These are phyloP conservation scores for Mactra quadrangularis DNA, from an alignment of 1,140 invertebrate genomes.

Conservation along the genomic window DNA sequence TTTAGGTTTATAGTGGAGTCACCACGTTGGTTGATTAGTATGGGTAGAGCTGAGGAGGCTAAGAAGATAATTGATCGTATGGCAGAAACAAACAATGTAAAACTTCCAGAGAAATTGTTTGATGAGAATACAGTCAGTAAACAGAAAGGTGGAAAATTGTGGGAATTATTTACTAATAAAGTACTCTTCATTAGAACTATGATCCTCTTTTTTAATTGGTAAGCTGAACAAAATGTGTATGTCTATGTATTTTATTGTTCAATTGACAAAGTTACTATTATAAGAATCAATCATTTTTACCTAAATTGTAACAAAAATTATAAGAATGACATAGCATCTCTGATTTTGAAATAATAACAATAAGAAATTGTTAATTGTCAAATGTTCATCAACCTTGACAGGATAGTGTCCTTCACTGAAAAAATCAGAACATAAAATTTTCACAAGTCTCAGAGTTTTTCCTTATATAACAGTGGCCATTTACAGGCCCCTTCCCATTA, in stretches of 20 bases:
- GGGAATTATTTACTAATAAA: conserved; percentile 62
- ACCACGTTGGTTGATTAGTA: conserved; percentile 77
- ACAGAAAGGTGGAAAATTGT: conserved; percentile 56
- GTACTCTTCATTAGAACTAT: conserved; percentile 59
- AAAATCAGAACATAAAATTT: no score
- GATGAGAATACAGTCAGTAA: conserved; percentile 35
- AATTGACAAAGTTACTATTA: no score
- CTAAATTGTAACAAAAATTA: no score
- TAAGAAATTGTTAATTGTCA: no score
- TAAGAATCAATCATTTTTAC: neutral
- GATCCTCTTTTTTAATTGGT: conserved; percentile 70
- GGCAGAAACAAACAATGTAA: conserved; percentile 73
- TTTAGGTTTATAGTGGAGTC: conserved; percentile 79
- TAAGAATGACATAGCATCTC: no score
- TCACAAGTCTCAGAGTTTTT: no score
- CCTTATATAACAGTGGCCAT: no score
- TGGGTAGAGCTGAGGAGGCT: conserved; percentile 71
- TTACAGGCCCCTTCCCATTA: no score
- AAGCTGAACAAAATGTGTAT: conserved; percentile 26
- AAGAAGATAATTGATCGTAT: conserved; percentile 70
- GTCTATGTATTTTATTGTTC: no score
- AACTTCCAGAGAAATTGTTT: conserved; percentile 61
- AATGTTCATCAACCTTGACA: no score
- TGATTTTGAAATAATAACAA: no score
- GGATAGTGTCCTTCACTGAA: no score